A percentile compares a stretch with the other conserved stretches of the same genome.
Conservation (phyloP, 2,113 vertebrate species). For the Eulacestoma nigropectus region DNA sequence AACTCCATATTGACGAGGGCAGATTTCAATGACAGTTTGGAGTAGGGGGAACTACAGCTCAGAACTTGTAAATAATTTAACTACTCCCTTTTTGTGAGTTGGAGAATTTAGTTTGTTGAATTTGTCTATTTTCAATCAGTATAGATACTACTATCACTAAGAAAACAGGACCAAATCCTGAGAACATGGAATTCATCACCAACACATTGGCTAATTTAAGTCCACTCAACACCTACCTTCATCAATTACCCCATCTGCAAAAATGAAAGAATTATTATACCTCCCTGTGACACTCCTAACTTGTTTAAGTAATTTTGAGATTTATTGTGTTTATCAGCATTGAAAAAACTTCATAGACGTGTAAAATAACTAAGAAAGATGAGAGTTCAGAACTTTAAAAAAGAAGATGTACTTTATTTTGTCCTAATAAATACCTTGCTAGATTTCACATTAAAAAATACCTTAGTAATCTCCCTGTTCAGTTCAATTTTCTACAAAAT, state of each 20-base stretch:
- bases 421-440: background rate
- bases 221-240: background rate
- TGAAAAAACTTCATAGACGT: background rate
- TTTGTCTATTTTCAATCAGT: background rate
- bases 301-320: background rate
- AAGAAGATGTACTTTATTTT: background rate
- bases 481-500: conserved; percentile 7
- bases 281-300: too few relatives aligned
- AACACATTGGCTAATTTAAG: background rate
- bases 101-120: background rate
- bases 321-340: background rate
- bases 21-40: background rate
- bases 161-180: background rate
- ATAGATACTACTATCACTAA: background rate
- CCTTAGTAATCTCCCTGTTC: background rate
- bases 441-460: background rate
- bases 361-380: background rate
- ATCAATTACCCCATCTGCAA: background rate
- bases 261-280: background rate
- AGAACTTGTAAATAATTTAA: background rate
- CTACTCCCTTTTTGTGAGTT: background rate
- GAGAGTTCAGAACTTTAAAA: background rate
- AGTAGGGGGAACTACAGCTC: background rate
- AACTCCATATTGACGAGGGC: background rate
- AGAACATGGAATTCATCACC: background rate